Base-by-base conservation (phyloP, 2,888 invertebrate species). In the Aporophyla nigra region DNA sequence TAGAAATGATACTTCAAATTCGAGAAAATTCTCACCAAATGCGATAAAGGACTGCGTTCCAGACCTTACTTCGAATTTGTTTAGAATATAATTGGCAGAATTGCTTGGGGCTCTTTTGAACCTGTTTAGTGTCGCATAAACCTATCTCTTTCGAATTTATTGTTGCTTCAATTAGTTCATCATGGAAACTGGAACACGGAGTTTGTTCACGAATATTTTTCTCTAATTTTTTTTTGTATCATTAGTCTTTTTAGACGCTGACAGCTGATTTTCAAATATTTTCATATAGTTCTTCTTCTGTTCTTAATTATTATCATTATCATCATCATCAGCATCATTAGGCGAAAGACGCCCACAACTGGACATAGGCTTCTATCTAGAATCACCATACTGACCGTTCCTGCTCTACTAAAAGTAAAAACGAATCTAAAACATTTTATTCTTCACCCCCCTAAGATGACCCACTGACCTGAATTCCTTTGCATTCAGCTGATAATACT, bases 1-100 rank as follows among this genome's bases (percentile, higher is more conserved):
- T 65, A 74, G 86, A 88, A 92, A 92, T 95, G 95, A 95, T 95
- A 95, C 91, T 95, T 93, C 92, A 92, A 94, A 93, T 96, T 95
- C 96, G 93, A 96, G 96, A 96, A 96, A 93, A 93, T 96, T 96
- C 96, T 94, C 88, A 92, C 84, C 78, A 77, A 86, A 86, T 78
- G 85, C 88, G 85, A 88, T 86, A 76, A 73, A 83, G 71, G 46
- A 7, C 6, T 9, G n/a, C 87, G 89, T 87, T 91, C 86, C 86
- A 88, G 77, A 63, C 74, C 5, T 0, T 4, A 1, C 16, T 2
- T 27, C 7, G 1, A 21, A 59, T 9, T 51, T 71, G 19, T 63
- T 76, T 71, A 66, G 78, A 27, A 56, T 16, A 2, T 43, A 33
- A 40, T 12, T 33, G 40, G 61, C 33, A 46, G n/a, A 53, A 63